Percentiles rank a stretch among this genome's conserved stretches.
Evolutionary conservation across 2,888 invertebrate genomes (phyloP).

Genomic region (Chrysotoxum bicinctum): DNA sequence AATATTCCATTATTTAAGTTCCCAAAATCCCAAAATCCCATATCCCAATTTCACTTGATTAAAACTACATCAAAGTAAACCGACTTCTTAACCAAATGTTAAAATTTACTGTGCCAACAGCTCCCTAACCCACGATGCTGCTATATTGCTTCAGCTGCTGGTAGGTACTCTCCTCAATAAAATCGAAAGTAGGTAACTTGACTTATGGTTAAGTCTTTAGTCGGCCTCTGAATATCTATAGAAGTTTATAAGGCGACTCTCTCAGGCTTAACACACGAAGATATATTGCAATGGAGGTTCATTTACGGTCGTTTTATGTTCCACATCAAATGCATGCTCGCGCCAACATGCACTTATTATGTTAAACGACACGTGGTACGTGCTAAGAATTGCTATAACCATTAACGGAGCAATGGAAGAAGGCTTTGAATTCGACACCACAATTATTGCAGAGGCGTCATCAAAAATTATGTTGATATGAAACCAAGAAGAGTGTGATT

Average conservation of each 20-base stretch:
- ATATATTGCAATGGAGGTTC: slow-evolving; percentile 60
- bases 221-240: background rate
- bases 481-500: slow-evolving; percentile 6
- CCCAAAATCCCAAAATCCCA: no score
- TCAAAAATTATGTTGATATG: background rate
- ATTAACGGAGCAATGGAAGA: background rate
- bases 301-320: slow-evolving; percentile 55
- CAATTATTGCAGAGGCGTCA: slow-evolving; percentile 56
- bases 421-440: slow-evolving; percentile 34
- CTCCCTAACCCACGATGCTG: background rate
- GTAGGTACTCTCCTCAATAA: slow-evolving; percentile 28
- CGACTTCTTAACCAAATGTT: no score
- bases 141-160: slow-evolving; percentile 34
- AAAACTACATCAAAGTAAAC: no score
- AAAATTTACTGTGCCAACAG: no score
- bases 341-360: slow-evolving; percentile 45
- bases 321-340: slow-evolving; percentile 57
- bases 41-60: no score
- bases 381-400: slow-evolving; percentile 56
- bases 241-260: slow-evolving; percentile 5
- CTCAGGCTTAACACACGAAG: slow-evolving; percentile 38
- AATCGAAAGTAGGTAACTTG: slow-evolving; percentile 55
- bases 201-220: slow-evolving; percentile 17
- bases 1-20: no score
- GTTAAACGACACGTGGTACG: slow-evolving; percentile 71